A percentile compares a stretch with the other conserved stretches of the same genome.
These are phyloP conservation scores for Geophilus truncorum DNA, from an alignment of 2,888 invertebrate genomes.

Conservation along the genomic window DNA sequence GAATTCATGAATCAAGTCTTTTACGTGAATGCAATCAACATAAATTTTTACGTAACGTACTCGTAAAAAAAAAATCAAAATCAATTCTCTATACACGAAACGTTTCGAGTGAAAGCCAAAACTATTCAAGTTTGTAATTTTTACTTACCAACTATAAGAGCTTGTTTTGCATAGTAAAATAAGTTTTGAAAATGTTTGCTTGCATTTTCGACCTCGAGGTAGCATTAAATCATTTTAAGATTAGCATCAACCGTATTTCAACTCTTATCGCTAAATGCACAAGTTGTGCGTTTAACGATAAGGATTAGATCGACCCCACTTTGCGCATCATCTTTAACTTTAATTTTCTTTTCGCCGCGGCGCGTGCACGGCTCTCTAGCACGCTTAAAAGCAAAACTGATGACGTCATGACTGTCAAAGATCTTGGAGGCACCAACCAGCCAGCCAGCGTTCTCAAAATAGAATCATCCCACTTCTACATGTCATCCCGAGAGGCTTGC, in stretches of 20 bases:
- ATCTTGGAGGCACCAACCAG: background rate
- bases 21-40: background rate
- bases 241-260: no score
- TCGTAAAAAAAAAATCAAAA: background rate
- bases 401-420: background rate
- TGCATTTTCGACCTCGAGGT: no score
- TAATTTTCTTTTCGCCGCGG: background rate
- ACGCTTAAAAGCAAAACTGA: background rate
- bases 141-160: no score
- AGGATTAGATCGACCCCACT: background rate
- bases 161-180: no score
- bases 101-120: no score
- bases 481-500: background rate
- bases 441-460: background rate
- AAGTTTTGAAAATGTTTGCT: no score
- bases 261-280: no score
- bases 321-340: background rate
- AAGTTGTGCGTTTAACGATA: no score
- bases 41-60: no score
- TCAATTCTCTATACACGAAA: no score
- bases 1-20: background rate
- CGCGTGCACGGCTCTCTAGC: background rate
- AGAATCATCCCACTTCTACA: constrained; percentile 1
- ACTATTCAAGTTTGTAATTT: no score
- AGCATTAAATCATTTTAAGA: no score